phyloP scores from a whole-genome alignment of 2,888 invertebrate species.

The Globia sparganii region DNA sequence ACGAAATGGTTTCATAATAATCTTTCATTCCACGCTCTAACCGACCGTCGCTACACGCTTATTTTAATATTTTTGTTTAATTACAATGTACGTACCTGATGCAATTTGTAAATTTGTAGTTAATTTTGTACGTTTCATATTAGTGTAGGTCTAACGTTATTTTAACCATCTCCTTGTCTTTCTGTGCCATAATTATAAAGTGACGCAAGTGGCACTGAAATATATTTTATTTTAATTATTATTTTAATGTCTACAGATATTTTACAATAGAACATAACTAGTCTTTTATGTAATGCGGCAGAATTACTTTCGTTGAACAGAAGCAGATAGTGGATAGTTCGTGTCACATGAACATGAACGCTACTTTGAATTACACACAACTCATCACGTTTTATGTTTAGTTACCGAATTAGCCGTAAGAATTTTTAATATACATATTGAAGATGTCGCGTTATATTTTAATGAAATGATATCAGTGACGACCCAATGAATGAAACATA shows the following conservation, averaged over 20 bases:
- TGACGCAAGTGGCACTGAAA: slow-evolving; percentile 73
- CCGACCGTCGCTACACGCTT: slow-evolving; percentile 74
- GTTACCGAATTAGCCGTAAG: slow-evolving; percentile 81
- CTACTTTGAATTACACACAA: slow-evolving; percentile 32
- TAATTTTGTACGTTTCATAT: slow-evolving; percentile 79
- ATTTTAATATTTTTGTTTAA: slow-evolving; percentile 76
- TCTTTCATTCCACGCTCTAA: slow-evolving; percentile 80
- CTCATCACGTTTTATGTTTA: slow-evolving; percentile 65
- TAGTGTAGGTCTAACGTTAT: slow-evolving; percentile 70
- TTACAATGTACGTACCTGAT: slow-evolving; percentile 86
- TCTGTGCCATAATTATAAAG: slow-evolving; percentile 78
- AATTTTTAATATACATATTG: slow-evolving; percentile 75
- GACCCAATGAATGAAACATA: slow-evolving; percentile 72
- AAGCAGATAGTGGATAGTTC: slow-evolving; percentile 22
- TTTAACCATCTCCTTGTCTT: slow-evolving; percentile 71
- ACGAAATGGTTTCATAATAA: slow-evolving; percentile 63
- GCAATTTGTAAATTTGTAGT: slow-evolving; percentile 81
- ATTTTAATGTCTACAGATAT: slow-evolving; percentile 67
- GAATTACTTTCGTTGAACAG: slow-evolving; percentile 47
- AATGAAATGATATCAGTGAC: slow-evolving; percentile 79
- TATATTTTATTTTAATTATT: slow-evolving; percentile 63
- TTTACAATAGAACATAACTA: slow-evolving; percentile 77
- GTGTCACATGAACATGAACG: slow-evolving; percentile 5
- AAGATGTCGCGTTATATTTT: slow-evolving; percentile 79
- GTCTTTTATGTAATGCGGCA: slow-evolving; percentile 76